Evolutionary conservation across 2,888 invertebrate genomes (phyloP), one percentile per base, ranked within the genome.

Genomic region (Rhopalosiphum nymphaeae): DNA sequence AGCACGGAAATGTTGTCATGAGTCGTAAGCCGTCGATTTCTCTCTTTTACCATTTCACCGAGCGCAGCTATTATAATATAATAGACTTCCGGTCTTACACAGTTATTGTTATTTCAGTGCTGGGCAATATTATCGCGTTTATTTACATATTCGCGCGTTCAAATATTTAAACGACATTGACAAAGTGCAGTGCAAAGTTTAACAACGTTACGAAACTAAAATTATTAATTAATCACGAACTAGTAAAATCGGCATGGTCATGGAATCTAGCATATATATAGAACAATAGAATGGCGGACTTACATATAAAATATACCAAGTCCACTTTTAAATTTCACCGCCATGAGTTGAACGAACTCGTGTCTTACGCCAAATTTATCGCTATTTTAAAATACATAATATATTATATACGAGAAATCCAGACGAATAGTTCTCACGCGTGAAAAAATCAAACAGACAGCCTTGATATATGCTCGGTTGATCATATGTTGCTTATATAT

Each of bases 141-240:
- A 36, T 78, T 36, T 36, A 78, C 21, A 78, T 21, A 78, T 78
- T 78, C 36, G 21, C 78, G 78, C 36, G 78, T 78, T 78, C 21
- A 78, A 78, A 78, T 78, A 78, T 78, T 78, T 36, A 78, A 78
- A 78, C 78, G 78, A 78, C 78, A 78, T 78, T 36, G 78, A 78
- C 36, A 78, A 78, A 78, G 78, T 78, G 78, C 78, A 78, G 21
- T 9, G 36, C 36, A 78, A 78, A 78, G 36, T 78, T 36, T 78
- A 67, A 78, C 78, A 78, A 78, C 3, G 21, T 36, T 78, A 78
- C 78, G 78, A 78, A 78, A 36, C 78, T 78, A 78, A 78, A 78
- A 78, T 78, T 36, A 78, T 78, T 78, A 78, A 78, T 78, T 78
- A 78, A 78, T 78, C 78, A 78, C 36, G 36, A 78, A 36, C 78